Evolutionary conservation across 2,797 vertebrate species (phyloP).

Genomic region (Mycteria americana): DNA sequence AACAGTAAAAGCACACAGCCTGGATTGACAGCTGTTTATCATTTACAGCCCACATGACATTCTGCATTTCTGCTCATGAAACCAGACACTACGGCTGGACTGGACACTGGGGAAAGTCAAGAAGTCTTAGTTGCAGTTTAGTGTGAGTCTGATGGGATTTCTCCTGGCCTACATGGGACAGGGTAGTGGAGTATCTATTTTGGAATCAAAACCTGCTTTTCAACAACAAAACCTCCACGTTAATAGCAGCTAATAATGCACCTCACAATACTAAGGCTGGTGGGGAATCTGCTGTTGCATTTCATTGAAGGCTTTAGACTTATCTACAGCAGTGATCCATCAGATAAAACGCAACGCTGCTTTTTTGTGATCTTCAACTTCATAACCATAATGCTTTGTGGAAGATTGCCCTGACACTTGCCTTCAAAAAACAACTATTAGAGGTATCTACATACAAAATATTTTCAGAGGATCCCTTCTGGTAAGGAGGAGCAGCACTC

Average conservation of each 20-base stretch:
- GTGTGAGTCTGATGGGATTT: background rate
- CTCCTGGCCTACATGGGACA: background rate
- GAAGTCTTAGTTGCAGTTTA: background rate
- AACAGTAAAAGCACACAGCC: background rate
- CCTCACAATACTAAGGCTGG: background rate
- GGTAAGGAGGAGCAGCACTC: background rate
- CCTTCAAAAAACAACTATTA: background rate
- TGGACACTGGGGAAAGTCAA: background rate
- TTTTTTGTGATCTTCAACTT: background rate
- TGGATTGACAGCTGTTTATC: background rate
- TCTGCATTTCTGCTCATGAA: background rate
- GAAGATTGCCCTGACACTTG: background rate
- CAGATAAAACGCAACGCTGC: background rate
- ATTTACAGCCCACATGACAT: background rate
- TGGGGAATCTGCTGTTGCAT: background rate
- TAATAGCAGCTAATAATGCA: background rate
- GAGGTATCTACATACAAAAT: background rate
- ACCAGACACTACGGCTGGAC: background rate
- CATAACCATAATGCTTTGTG: background rate
- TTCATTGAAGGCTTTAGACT: background rate
- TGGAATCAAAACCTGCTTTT: background rate
- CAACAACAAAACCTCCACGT: background rate
- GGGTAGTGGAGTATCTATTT: background rate
- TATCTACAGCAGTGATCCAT: background rate
- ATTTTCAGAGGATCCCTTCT: background rate